Percentiles rank a stretch among this genome's conserved stretches.
Conservation (phyloP, 2,797 vertebrate genomes). For the Scolopax rusticola region DNA sequence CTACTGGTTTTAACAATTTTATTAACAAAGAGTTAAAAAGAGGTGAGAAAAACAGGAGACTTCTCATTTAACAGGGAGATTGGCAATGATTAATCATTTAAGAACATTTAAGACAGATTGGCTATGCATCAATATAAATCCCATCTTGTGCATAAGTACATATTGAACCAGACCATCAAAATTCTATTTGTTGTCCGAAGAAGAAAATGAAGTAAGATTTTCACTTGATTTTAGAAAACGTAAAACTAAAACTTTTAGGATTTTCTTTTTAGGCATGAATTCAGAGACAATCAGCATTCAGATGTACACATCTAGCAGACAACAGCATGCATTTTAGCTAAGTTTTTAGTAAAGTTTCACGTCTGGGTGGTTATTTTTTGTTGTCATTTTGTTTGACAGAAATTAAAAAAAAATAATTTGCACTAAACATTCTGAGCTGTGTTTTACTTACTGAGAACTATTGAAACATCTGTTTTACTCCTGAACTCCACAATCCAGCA, state of each 20-base stretch:
- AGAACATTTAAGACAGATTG: neutral
- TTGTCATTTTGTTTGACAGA: neutral
- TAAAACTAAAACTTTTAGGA: neutral
- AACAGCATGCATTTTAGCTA: neutral
- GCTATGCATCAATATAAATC: neutral
- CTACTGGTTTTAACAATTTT: neutral
- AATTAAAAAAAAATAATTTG: neutral
- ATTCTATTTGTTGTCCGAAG: neutral
- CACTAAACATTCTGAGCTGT: neutral
- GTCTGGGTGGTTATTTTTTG: rapidly evolving
- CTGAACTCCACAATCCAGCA: conserved; percentile 55
- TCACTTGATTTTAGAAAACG: neutral
- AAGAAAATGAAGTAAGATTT: neutral
- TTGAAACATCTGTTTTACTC: conserved; percentile 58
- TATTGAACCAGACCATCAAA: neutral
- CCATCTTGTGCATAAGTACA: neutral
- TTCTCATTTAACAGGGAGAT: neutral
- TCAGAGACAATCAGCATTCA: neutral
- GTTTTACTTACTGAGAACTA: conserved; percentile 55
- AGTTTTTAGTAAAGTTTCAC: neutral
- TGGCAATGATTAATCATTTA: neutral
- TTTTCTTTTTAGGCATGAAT: neutral
- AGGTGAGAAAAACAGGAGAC: neutral
- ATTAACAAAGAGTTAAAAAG: neutral
- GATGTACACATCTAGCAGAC: neutral